A percentile compares a stretch with the other conserved stretches of the same genome.
Evolutionary conservation across 2,888 invertebrate species (phyloP).

Genomic region (Chalcosyrphus nemorum): DNA sequence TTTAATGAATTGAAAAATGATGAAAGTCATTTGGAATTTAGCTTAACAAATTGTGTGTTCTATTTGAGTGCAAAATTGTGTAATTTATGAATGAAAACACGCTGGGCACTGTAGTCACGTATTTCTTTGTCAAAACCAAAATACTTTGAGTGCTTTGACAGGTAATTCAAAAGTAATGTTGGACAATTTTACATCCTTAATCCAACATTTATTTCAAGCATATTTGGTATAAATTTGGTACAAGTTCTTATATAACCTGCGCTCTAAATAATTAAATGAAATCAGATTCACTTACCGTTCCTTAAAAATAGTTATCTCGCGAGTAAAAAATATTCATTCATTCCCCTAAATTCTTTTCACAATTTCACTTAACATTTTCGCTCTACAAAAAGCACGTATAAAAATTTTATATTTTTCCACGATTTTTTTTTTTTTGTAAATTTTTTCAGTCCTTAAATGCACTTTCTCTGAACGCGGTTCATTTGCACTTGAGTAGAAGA

Average conservation of each 20-base stretch:
- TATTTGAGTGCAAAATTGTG: background rate
- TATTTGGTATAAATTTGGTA: background rate
- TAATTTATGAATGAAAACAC: background rate
- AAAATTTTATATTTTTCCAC: background rate
- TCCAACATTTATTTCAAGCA: background rate
- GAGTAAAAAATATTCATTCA: background rate
- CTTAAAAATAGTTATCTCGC: background rate
- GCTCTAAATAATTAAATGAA: background rate
- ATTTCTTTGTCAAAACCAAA: too few relatives aligned
- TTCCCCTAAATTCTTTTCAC: background rate
- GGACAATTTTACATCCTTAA: background rate
- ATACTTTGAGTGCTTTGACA: too few relatives aligned
- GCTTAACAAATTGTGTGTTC: background rate
- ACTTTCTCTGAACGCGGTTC: slow-evolving; percentile 25
- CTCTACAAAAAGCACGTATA: background rate
- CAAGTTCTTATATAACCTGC: too few relatives aligned
- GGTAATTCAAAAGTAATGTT: background rate
- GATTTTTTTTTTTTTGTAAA: background rate
- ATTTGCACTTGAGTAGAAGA: slow-evolving; percentile 26
- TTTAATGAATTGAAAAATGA: background rate
- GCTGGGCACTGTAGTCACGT: too few relatives aligned
- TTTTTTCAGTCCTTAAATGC: slow-evolving; percentile 35
- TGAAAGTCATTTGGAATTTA: background rate
- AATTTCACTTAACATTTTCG: background rate
- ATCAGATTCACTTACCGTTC: slow-evolving; percentile 17